Evolutionary conservation across 2,888 invertebrate genomes (phyloP), one percentile per base, ranked within the genome.

Genomic region (Pseudococcus jackbeardsleyi): DNA sequence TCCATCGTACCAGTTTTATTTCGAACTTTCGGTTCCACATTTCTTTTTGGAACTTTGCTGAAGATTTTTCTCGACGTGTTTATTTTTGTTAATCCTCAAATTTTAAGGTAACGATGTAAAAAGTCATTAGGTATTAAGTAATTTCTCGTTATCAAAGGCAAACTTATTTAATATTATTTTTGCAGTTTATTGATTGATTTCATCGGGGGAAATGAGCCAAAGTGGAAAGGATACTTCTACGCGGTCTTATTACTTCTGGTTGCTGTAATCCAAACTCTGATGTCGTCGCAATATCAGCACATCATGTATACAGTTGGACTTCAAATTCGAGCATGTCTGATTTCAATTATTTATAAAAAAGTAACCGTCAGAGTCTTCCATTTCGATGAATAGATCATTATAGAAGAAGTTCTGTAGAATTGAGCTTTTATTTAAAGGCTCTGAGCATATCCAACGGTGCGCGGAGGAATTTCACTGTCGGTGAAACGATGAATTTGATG

Each of bases 81-180:
- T 88, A 96, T 96, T 90, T 99, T 99, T 92, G 93, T 96, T 72
- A 97, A 96, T 90, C 99, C 99, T 0, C 95, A 97, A 92, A 93
- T 99, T 90, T 93, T 98, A 89, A 95, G 94, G 97, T 97, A 59
- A 94, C 91, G 91, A 19, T 3, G 50, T n/a, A 0, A 22, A 64
- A 33, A 33, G 3, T 33, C 26, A 33, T 33, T 33, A 33, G n/a
- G n/a, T n/a, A n/a, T n/a, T 33, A 33, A 33, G 26, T 33, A n/a
- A n/a, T 33, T 3, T 33, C 3, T 33, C 26, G 26, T 33, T 33
- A 3, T 33, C 26, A 33, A 33, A 33, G 26, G 3, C 3, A 33
- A 33, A 2, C 26, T 42, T 8, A 3, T 33, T 64, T 1, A 64
- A 22, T 64, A 1, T 9, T 64, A 33, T 64, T 0, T 59, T 48